These are phyloP conservation scores for Dynastes grantii DNA, from an alignment of 2,888 invertebrate species.

Conservation along the genomic window DNA sequence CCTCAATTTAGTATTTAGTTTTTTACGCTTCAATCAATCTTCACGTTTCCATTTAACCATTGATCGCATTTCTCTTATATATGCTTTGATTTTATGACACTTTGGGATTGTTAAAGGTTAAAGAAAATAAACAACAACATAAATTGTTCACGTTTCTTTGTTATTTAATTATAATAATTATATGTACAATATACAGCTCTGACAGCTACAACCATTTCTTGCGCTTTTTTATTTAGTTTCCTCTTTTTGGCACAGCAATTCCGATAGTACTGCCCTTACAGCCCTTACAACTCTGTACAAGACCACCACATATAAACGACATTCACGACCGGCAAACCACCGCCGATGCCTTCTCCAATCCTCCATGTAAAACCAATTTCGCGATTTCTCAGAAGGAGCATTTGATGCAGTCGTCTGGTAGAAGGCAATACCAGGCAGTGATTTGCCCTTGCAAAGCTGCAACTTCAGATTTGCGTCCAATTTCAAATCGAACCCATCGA, in stretches of 20 bases:
- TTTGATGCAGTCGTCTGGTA: slow-evolving; percentile 52
- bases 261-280: slow-evolving; percentile 63
- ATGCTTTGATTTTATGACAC: background rate
- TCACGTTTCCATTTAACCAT: no score
- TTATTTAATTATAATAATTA: slow-evolving; percentile 53
- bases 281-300: slow-evolving; percentile 47
- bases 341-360: slow-evolving; percentile 14
- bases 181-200: slow-evolving; percentile 67
- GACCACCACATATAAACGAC: slow-evolving; percentile 45
- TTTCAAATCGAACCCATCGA: slow-evolving; percentile 14
- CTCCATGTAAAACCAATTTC: background rate
- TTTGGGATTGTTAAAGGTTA: background rate
- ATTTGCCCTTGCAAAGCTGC: slow-evolving; percentile 60
- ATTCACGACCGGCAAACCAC: slow-evolving; percentile 23
- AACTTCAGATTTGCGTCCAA: slow-evolving; percentile 59
- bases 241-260: slow-evolving; percentile 64
- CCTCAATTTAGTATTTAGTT: no score
- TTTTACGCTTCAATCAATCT: no score
- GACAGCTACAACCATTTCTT: slow-evolving; percentile 61
- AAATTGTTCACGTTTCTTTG: slow-evolving; percentile 50
- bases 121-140: slow-evolving; percentile 41
- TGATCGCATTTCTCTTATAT: no score
- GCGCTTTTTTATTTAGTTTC: slow-evolving; percentile 12
- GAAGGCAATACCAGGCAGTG: slow-evolving; percentile 49
- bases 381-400: slow-evolving; percentile 43